Conservation (phyloP, 92 coral and sea anemone species). For the Muricea muricata region DNA sequence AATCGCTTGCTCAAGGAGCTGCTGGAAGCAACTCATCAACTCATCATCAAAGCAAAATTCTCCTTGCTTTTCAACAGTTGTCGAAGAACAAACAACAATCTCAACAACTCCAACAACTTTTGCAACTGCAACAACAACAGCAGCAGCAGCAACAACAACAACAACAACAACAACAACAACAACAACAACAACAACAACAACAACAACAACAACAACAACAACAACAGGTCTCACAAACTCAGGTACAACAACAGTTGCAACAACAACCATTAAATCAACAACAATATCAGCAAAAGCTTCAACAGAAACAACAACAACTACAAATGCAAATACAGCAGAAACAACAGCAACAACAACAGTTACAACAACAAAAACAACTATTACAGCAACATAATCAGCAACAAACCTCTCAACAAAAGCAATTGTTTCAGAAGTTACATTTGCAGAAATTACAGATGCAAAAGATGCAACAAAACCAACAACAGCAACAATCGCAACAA, state of each 20-base stretch:
- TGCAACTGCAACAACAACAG: too few species aligned
- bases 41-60: background rate
- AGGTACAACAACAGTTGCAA: slow-evolving; percentile 3
- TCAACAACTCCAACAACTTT: too few species aligned
- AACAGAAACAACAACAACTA: background rate
- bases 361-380: slow-evolving; percentile 6
- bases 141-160: too few species aligned
- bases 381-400: background rate
- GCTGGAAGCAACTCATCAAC: slow-evolving; percentile 3
- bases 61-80: background rate
- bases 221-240: slow-evolving; percentile 31
- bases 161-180: slow-evolving; percentile 5
- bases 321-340: background rate
- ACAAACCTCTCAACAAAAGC: background rate
- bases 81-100: background rate
- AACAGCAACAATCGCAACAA: slow-evolving; percentile 3
- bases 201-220: slow-evolving; percentile 60
- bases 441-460: background rate
- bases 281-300: background rate
- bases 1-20: background rate
- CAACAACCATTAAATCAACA: slow-evolving; percentile 7
- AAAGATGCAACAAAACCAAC: slow-evolving; percentile 7
- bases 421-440: background rate
- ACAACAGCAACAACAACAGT: background rate
- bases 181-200: slow-evolving; percentile 7